These are phyloP conservation scores for Tapirus terrestris DNA, from an alignment of 2,113 vertebrate genomes.

Conservation along the genomic window DNA sequence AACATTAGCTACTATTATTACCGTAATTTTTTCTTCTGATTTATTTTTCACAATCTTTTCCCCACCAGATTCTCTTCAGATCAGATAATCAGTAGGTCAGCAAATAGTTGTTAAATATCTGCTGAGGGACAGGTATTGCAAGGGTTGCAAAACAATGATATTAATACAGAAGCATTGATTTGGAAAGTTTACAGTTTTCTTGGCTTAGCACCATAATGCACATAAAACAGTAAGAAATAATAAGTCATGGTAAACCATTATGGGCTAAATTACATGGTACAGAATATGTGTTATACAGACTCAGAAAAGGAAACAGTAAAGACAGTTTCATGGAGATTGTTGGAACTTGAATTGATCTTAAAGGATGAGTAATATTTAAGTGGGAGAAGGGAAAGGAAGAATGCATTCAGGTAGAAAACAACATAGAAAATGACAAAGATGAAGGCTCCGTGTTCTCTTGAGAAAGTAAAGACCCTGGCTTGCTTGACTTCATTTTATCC, in stretches of 20 bases:
- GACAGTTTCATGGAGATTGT: background rate
- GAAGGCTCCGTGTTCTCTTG: background rate
- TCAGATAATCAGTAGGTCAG: background rate
- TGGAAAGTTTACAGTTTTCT: background rate
- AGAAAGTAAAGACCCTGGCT: background rate
- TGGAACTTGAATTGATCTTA: background rate
- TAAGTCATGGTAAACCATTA: background rate
- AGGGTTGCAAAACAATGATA: background rate
- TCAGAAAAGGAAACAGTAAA: background rate
- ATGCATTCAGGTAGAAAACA: background rate
- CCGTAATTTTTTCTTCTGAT: background rate
- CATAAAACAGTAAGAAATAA: background rate
- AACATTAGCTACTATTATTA: background rate
- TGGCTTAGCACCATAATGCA: background rate
- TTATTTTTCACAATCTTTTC: slow-evolving; percentile 32
- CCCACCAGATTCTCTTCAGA: background rate
- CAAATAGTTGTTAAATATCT: background rate
- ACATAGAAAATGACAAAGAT: background rate
- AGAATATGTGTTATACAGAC: background rate
- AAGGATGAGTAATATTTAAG: background rate
- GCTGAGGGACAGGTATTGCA: background rate
- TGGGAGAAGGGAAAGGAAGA: background rate
- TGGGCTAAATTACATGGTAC: background rate
- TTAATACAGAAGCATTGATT: background rate
- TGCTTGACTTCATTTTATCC: background rate